Evolutionary conservation across 1,140 invertebrate species (phyloP).

Genomic region (Heliconius hewitsoni): DNA sequence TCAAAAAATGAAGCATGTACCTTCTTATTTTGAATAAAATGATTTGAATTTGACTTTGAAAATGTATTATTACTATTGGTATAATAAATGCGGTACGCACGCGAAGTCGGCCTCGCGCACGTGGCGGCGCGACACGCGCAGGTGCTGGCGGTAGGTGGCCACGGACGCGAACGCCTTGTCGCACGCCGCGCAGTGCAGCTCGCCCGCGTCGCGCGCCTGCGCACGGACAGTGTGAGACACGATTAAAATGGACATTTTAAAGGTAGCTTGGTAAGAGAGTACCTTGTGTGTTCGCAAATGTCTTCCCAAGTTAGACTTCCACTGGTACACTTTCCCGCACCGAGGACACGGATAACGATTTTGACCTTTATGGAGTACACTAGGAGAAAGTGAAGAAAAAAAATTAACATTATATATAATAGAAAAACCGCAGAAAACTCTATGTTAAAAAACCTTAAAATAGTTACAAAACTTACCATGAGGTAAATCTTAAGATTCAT

Average conservation of each 20-base stretch:
- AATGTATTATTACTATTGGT: no score
- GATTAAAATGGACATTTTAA: no score
- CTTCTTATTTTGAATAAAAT: no score
- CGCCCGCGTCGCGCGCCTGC: slow-evolving; percentile 63
- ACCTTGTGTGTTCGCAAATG: slow-evolving; percentile 71
- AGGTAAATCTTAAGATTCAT: not conserved
- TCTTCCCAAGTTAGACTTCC: slow-evolving; percentile 71
- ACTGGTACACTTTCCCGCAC: slow-evolving; percentile 71
- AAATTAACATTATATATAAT: not conserved
- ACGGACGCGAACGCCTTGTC: slow-evolving; percentile 68
- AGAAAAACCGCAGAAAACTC: not conserved
- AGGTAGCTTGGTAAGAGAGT: not conserved
- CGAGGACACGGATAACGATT: slow-evolving; percentile 67
- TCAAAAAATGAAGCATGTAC: no score
- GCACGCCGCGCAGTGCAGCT: slow-evolving; percentile 63
- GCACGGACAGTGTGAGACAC: no score
- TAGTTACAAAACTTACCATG: not conserved
- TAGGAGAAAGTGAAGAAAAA: slow-evolving; percentile 23
- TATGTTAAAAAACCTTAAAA: not conserved
- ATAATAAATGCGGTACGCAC: slow-evolving; percentile 31
- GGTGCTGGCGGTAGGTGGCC: slow-evolving; percentile 68
- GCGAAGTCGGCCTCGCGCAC: slow-evolving; percentile 66
- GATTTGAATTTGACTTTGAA: no score
- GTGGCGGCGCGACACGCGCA: slow-evolving; percentile 58
- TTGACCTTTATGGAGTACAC: slow-evolving; percentile 67